Percentiles rank a stretch among this genome's conserved stretches.
Evolutionary conservation across 2,113 vertebrate genomes (phyloP).

Genomic region (Apus apus): DNA sequence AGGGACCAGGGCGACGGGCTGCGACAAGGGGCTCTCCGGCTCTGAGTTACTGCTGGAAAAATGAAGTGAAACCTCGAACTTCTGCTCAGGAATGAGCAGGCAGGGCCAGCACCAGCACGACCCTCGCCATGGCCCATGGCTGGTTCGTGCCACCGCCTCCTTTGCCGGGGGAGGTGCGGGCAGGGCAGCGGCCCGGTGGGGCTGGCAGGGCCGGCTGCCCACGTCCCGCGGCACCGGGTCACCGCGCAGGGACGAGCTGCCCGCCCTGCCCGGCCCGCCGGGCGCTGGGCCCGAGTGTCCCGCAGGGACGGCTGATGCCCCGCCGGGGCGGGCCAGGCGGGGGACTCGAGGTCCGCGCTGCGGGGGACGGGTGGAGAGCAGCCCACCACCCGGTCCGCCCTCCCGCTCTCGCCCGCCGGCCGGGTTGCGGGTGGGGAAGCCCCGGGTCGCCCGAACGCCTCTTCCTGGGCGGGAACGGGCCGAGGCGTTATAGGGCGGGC

Average conservation of each 20-base stretch:
- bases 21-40: background rate
- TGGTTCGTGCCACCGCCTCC: background rate
- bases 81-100: background rate
- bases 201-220: background rate
- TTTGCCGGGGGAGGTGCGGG: rapidly evolving
- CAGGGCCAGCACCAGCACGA: rapidly evolving
- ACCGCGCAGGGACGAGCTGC: rapidly evolving
- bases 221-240: background rate
- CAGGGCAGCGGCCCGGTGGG: background rate
- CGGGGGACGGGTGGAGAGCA: too few relatives aligned
- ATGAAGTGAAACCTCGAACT: background rate
- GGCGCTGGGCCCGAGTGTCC: too few relatives aligned
- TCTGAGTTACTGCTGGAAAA: background rate
- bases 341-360: too few relatives aligned
- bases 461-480: slow-evolving; percentile 52
- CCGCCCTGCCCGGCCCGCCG: background rate
- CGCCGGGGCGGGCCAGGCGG: background rate
- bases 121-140: rapidly evolving
- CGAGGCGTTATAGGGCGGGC: background rate
- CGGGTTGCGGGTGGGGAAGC: background rate
- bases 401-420: background rate
- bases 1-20: background rate
- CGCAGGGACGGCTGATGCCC: too few relatives aligned
- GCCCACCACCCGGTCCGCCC: background rate
- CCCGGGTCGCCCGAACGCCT: slow-evolving; percentile 4